A percentile compares a stretch with the other conserved stretches of the same genome.
Evolutionary conservation across 2,888 invertebrate species (phyloP).

Genomic region (Drosophila setosimentum): DNA sequence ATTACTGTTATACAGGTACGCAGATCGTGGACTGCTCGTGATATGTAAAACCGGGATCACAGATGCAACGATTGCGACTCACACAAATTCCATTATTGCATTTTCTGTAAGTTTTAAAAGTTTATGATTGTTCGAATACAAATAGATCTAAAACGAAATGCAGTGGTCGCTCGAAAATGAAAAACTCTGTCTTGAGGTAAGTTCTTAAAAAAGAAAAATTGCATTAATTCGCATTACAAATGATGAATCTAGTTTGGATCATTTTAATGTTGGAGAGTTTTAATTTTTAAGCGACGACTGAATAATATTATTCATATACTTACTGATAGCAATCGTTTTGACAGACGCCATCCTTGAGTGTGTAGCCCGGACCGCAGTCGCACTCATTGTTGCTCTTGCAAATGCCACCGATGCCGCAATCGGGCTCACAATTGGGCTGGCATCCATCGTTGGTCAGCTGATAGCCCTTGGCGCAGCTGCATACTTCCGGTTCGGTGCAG

Average conservation of each 20-base stretch:
- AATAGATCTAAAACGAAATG: not conserved
- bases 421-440: conserved; percentile 79
- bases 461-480: conserved; percentile 85
- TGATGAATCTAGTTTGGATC: not conserved
- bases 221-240: not conserved
- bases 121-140: not conserved
- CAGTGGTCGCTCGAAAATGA: not conserved
- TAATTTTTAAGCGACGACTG: not conserved
- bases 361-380: conserved; percentile 86
- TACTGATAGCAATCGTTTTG: conserved; percentile 84
- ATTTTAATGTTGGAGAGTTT: not conserved
- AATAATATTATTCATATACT: conserved; percentile 41
- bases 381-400: conserved; percentile 88
- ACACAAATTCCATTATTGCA: conserved; percentile 84
- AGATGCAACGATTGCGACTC: conserved; percentile 83
- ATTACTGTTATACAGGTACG: conserved; percentile 67
- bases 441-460: conserved; percentile 80
- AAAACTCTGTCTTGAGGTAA: too few relatives aligned
- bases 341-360: conserved; percentile 83
- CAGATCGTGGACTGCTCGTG: conserved; percentile 83
- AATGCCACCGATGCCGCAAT: conserved; percentile 86
- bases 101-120: conserved; percentile 63
- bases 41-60: conserved; percentile 83
- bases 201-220: not conserved
- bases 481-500: conserved; percentile 84